Evolutionary conservation across 2,797 vertebrate genomes (phyloP).

Genomic region (Phrynocephalus forsythii): DNA sequence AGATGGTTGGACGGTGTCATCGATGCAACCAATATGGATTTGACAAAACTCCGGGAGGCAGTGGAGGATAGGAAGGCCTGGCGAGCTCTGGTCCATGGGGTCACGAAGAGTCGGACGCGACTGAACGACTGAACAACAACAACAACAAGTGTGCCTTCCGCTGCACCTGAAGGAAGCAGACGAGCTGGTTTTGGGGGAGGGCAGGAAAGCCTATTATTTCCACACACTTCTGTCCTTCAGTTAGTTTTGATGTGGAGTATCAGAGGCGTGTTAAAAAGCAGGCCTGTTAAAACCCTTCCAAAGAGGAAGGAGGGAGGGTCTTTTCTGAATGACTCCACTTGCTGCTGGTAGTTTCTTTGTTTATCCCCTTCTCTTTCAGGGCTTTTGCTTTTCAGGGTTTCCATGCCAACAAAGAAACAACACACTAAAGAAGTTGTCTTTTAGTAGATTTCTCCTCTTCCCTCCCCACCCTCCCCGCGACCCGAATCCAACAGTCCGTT

Average conservation of each 20-base stretch:
- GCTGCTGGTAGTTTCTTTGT: slow-evolving; percentile 54
- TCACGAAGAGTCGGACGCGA: no score
- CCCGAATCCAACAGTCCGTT: background rate
- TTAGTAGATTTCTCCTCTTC: slow-evolving; percentile 33
- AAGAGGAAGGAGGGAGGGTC: background rate
- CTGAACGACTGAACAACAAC: no score
- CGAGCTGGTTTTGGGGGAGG: no score
- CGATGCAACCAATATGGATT: no score
- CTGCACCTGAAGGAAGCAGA: no score
- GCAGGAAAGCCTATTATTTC: no score
- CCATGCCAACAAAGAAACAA: slow-evolving; percentile 71
- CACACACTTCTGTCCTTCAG: no score
- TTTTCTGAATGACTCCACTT: slow-evolving; percentile 51
- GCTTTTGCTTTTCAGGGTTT: slow-evolving; percentile 62
- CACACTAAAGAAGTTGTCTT: slow-evolving; percentile 36
- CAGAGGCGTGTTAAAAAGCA: background rate
- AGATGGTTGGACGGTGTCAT: no score
- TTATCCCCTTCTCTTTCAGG: slow-evolving; percentile 45
- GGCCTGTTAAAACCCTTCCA: slow-evolving; percentile 47
- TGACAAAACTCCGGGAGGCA: no score
- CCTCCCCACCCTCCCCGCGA: background rate
- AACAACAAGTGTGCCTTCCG: no score
- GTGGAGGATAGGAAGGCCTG: no score
- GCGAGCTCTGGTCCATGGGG: no score
- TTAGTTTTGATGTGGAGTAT: background rate